Conservation (phyloP, 2,113 vertebrate species). For the Neolamprologus tretocephalus region DNA sequence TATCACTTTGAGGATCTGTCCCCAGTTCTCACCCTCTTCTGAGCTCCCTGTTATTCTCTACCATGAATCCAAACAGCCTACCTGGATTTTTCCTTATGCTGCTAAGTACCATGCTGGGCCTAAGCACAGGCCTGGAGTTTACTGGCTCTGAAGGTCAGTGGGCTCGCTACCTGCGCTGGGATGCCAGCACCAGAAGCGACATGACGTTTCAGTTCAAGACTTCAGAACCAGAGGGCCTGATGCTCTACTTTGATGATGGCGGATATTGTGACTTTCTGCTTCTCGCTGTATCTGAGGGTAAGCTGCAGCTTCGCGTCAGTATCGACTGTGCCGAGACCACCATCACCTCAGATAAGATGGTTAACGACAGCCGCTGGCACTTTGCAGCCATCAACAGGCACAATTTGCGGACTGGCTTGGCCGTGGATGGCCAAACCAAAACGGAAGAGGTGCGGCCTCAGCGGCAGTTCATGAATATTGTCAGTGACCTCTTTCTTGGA, state of each 20-base stretch:
- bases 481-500: slow-evolving; percentile 93
- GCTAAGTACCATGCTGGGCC: slow-evolving; percentile 78
- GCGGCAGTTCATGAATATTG: slow-evolving; percentile 89
- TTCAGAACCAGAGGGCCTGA: slow-evolving; percentile 80
- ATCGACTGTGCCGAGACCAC: slow-evolving; percentile 90
- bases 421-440: slow-evolving; percentile 83
- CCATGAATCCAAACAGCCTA: slow-evolving; percentile 73
- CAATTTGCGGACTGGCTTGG: slow-evolving; percentile 79
- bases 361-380: slow-evolving; percentile 92
- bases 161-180: slow-evolving; percentile 96
- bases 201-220: slow-evolving; percentile 97
- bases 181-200: slow-evolving; percentile 88
- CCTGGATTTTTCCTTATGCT: slow-evolving; percentile 77
- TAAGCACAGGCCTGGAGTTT: slow-evolving; percentile 86
- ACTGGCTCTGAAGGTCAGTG: slow-evolving; percentile 90
- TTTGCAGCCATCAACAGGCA: slow-evolving; percentile 86
- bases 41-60: slow-evolving; percentile 57
- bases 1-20: slow-evolving; percentile 37
- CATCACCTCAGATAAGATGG: slow-evolving; percentile 76
- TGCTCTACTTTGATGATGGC: slow-evolving; percentile 94
- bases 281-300: slow-evolving; percentile 78
- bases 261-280: slow-evolving; percentile 95
- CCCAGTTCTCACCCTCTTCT: neutral
- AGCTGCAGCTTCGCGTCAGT: slow-evolving; percentile 84
- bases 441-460: slow-evolving; percentile 81